Evolutionary conservation across 2,888 invertebrate species (phyloP).

Genomic region (Leptodirus hochenwartii): DNA sequence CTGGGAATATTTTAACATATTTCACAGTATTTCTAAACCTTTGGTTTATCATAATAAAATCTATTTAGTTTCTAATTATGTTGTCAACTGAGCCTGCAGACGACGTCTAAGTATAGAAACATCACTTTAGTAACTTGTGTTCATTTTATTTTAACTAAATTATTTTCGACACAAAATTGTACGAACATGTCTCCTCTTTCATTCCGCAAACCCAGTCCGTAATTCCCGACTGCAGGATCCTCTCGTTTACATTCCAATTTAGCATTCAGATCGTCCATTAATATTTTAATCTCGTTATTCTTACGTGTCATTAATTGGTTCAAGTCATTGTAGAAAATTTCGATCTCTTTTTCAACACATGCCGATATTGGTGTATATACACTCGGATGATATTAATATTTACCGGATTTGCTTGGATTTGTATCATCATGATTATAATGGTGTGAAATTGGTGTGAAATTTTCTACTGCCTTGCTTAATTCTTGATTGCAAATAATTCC

Average conservation of each 20-base stretch:
- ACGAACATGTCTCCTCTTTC: conserved; percentile 11
- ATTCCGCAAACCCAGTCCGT: conserved; percentile 12
- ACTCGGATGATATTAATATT: conserved; percentile 6
- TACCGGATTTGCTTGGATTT: neutral
- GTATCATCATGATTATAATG: conserved; percentile 1
- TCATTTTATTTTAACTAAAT: conserved; percentile 9
- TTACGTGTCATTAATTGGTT: conserved; percentile 8
- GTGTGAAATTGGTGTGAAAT: conserved; percentile 1
- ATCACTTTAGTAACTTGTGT: conserved; percentile 9
- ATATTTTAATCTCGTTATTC: conserved; percentile 8
- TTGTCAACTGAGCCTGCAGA: conserved; percentile 10
- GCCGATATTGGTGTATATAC: conserved; percentile 9
- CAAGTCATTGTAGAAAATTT: conserved; percentile 8
- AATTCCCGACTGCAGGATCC: conserved; percentile 8
- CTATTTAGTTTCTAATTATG: conserved; percentile 14
- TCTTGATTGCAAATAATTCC: neutral
- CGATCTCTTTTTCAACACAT: conserved; percentile 9
- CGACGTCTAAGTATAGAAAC: conserved; percentile 13
- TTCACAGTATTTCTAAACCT: conserved; percentile 10
- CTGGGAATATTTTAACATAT: conserved; percentile 12
- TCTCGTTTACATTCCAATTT: conserved; percentile 10
- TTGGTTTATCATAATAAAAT: conserved; percentile 13
- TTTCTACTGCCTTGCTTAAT: neutral
- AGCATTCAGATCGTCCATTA: conserved; percentile 12
- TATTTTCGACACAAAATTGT: conserved; percentile 12